These are phyloP conservation scores for Yoshiicerus persimilis DNA, from an alignment of 1,140 invertebrate species.

Conservation along the genomic window DNA sequence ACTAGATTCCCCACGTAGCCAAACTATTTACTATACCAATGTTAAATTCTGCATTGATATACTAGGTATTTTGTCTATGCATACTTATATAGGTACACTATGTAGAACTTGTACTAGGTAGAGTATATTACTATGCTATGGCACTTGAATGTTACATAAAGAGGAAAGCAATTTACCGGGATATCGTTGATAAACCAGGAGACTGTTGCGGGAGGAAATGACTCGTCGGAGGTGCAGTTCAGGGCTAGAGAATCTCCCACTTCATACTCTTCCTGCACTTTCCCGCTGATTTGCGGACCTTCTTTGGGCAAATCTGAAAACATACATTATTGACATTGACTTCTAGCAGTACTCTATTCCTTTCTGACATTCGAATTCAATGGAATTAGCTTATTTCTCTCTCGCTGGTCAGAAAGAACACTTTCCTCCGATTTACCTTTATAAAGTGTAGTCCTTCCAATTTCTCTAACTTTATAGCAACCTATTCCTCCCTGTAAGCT, in stretches of 20 bases:
- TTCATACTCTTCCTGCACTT: slow-evolving; percentile 50
- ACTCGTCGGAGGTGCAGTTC: slow-evolving; percentile 53
- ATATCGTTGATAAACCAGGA: slow-evolving; percentile 58
- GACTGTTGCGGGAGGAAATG: slow-evolving; percentile 53
- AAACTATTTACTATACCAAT: background rate
- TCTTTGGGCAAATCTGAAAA: slow-evolving; percentile 54
- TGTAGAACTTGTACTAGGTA: background rate
- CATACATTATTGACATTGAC: slow-evolving; percentile 28
- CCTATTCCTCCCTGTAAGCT: background rate
- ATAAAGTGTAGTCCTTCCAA: background rate
- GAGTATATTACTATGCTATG: background rate
- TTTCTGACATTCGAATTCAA: background rate
- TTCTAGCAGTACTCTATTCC: background rate
- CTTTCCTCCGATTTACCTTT: background rate
- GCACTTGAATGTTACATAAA: slow-evolving; percentile 33
- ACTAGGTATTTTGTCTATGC: background rate
- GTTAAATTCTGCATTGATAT: background rate
- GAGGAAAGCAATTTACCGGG: slow-evolving; percentile 51
- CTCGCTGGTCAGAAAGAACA: background rate
- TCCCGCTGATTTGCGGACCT: slow-evolving; percentile 55
- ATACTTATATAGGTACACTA: background rate
- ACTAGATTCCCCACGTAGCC: background rate
- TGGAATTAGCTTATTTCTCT: slow-evolving; percentile 9
- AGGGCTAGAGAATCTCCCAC: slow-evolving; percentile 53
- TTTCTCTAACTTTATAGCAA: background rate